Conservation (phyloP, 2,888 invertebrate genomes). For the Plebejus anna region DNA sequence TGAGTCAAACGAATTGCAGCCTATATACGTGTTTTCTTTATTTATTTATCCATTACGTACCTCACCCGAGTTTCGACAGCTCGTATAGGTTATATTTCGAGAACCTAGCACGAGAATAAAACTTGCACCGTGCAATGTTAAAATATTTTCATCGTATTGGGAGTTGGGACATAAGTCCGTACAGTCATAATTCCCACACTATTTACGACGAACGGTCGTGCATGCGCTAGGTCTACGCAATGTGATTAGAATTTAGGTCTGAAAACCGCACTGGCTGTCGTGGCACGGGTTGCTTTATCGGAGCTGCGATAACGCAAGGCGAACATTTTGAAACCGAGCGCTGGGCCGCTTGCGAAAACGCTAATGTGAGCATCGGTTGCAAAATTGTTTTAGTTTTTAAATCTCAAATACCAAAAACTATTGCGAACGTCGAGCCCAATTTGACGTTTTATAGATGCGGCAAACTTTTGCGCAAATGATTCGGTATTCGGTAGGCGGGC, state of each 20-base stretch:
- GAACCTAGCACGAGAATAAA: neutral
- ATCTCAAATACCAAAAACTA: slow-evolving; percentile 58
- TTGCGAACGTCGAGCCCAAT: slow-evolving; percentile 45
- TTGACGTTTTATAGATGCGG: slow-evolving; percentile 21
- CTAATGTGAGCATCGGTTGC: slow-evolving; percentile 80
- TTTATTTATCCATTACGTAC: slow-evolving; percentile 15
- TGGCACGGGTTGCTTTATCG: slow-evolving; percentile 73
- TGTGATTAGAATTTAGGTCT: slow-evolving; percentile 64
- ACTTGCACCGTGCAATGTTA: neutral
- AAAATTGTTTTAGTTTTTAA: slow-evolving; percentile 78
- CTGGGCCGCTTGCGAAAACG: slow-evolving; percentile 79
- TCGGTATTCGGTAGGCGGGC: slow-evolving; percentile 67
- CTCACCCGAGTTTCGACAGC: slow-evolving; percentile 1
- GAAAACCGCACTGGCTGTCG: slow-evolving; percentile 61
- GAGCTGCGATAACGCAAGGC: slow-evolving; percentile 75
- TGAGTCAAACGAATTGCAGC: slow-evolving; percentile 27
- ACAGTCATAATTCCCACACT: slow-evolving; percentile 18
- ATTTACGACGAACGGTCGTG: slow-evolving; percentile 24
- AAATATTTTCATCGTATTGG: slow-evolving; percentile 3
- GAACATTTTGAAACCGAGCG: slow-evolving; percentile 76
- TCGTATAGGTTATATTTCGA: slow-evolving; percentile 6
- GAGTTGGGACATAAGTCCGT: neutral
- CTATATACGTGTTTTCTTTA: slow-evolving; percentile 25
- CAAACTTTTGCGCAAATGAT: slow-evolving; percentile 31
- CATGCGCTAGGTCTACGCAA: slow-evolving; percentile 34